Conservation (phyloP, 1,140 invertebrate genomes). For the Drosophila setifemur region DNA sequence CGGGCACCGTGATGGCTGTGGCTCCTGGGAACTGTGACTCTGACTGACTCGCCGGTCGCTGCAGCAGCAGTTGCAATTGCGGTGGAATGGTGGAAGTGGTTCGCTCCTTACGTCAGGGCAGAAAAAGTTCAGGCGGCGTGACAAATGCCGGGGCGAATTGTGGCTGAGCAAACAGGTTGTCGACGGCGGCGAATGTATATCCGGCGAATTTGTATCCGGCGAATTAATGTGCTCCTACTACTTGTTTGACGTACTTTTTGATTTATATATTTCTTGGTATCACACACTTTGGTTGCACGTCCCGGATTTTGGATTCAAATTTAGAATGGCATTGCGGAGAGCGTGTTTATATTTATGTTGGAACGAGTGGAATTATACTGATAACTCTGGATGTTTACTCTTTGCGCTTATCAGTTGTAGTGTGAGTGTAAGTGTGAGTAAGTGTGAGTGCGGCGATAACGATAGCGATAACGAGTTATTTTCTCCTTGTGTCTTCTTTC, state of each 20-base stretch:
- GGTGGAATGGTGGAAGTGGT: constrained; percentile 75
- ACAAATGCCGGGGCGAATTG: constrained; percentile 59
- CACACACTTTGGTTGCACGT: constrained; percentile 31
- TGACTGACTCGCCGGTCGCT: constrained; percentile 12
- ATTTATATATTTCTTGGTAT: constrained; percentile 23
- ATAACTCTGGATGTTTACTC: constrained; percentile 36
- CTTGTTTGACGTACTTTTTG: too few species aligned
- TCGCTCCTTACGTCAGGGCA: constrained; percentile 54
- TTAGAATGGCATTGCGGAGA: constrained; percentile 60
- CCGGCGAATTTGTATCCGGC: constrained; percentile 22
- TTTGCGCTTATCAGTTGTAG: constrained; percentile 54
- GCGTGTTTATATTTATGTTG: constrained; percentile 43
- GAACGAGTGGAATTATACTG: constrained; percentile 29
- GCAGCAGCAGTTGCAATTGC: constrained; percentile 48
- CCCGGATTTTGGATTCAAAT: constrained; percentile 25
- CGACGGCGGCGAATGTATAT: constrained; percentile 48
- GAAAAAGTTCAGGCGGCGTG: constrained; percentile 30
- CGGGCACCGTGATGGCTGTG: constrained; percentile 29
- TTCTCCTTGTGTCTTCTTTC: constrained; percentile 16
- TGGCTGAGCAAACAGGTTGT: constrained; percentile 73
- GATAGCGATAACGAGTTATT: constrained; percentile 43
- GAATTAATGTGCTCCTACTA: too few species aligned
- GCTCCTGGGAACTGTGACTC: constrained; percentile 5
- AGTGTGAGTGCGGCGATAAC: constrained; percentile 29
- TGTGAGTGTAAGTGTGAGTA: constrained; percentile 26